These are phyloP conservation scores for Formica selysi DNA, from an alignment of 1,140 invertebrate genomes.

Conservation along the genomic window DNA sequence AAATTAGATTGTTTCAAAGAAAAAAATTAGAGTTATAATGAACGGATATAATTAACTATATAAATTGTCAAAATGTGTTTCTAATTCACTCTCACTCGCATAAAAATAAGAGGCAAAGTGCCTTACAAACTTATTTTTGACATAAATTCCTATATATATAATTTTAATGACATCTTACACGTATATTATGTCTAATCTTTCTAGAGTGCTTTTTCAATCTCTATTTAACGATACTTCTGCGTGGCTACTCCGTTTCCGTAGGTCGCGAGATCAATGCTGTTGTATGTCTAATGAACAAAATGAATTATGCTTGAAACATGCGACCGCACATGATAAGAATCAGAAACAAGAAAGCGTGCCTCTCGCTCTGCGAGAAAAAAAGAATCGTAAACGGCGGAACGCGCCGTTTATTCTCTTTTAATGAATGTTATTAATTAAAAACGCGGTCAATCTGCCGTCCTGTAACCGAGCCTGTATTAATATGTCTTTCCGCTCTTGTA, in stretches of 20 bases:
- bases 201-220: not conserved
- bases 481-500: constrained; percentile 11
- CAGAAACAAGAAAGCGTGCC: constrained; percentile 26
- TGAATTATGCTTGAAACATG: constrained; percentile 10
- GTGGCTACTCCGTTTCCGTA: not conserved
- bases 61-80: not conserved
- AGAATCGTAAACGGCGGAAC: not conserved
- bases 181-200: not conserved
- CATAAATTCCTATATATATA: not conserved
- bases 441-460: constrained; percentile 39
- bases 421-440: constrained; percentile 61
- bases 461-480: constrained; percentile 3
- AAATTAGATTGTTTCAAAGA: constrained; percentile 8
- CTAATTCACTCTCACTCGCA: not conserved
- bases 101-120: not conserved
- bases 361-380: not conserved
- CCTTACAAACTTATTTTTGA: not conserved
- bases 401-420: constrained; percentile 19
- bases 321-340: constrained; percentile 22
- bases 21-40: not conserved
- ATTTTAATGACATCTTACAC: not conserved
- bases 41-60: not conserved
- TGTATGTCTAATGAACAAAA: not conserved
- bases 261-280: not conserved
- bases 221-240: not conserved